Evolutionary conservation across 2,797 vertebrate species (phyloP).

Genomic region (Mormyrus proboscirostris): DNA sequence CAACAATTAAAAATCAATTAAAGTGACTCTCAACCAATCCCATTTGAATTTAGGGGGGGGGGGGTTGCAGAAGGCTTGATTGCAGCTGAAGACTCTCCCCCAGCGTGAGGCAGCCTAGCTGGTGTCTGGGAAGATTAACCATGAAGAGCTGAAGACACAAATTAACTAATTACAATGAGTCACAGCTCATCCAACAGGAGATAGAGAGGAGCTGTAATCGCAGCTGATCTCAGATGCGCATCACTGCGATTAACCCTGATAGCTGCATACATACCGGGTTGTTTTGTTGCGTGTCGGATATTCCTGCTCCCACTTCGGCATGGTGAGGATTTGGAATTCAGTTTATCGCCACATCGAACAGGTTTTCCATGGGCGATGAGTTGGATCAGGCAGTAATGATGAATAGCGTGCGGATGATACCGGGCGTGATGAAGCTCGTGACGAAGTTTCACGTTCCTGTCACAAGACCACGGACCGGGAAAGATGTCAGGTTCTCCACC

Average conservation of each 20-base stretch:
- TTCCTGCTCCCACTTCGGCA: not conserved
- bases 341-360: not conserved
- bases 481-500: not conserved
- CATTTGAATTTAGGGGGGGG: not conserved
- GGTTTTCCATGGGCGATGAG: not conserved
- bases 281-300: not conserved
- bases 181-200: not conserved
- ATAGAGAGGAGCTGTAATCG: not conserved
- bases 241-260: not conserved
- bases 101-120: not conserved
- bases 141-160: not conserved
- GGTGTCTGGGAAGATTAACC: not conserved
- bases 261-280: not conserved
- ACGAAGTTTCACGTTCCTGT: not conserved
- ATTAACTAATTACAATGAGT: not conserved
- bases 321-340: not conserved
- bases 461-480: not conserved
- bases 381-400: not conserved
- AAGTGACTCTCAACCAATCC: not conserved
- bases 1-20: conserved; percentile 1
- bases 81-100: not conserved
- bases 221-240: not conserved
- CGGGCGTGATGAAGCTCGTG: not conserved
- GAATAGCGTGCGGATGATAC: not conserved
- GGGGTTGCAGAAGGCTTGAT: not conserved